Conservation (phyloP, 2,113 vertebrate species). For the Pachyramphus minor region DNA sequence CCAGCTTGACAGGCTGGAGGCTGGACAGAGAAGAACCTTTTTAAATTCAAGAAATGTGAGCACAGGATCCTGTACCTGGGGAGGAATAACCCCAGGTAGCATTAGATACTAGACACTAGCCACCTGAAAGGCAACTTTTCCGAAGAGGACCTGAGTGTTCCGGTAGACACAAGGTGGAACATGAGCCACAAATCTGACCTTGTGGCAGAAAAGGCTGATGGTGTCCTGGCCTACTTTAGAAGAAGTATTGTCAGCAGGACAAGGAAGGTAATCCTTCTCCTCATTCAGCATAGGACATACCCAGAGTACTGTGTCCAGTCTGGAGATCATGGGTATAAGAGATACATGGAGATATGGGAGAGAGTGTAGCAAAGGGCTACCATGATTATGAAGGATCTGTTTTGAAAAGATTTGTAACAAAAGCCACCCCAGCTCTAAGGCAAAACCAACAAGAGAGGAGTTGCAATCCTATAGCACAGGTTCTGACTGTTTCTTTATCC, state of each 20-base stretch:
- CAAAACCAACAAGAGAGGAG: background rate
- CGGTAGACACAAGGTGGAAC: background rate
- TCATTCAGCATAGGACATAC: background rate
- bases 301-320: background rate
- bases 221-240: background rate
- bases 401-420: background rate
- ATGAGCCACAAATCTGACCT: background rate
- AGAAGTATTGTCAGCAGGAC: background rate
- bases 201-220: background rate
- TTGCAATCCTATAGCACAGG: background rate
- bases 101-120: rapidly evolving
- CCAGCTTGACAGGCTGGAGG: background rate
- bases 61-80: background rate
- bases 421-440: background rate
- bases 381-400: background rate
- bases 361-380: background rate
- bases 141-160: background rate
- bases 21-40: background rate
- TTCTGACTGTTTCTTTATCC: background rate
- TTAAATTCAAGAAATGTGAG: background rate
- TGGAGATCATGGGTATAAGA: background rate
- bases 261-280: background rate
- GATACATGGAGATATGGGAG: too few species aligned
- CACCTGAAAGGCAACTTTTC: background rate
- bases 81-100: background rate